Evolutionary conservation across 2,888 invertebrate species (phyloP).

Genomic region (Morinoia aosen): DNA sequence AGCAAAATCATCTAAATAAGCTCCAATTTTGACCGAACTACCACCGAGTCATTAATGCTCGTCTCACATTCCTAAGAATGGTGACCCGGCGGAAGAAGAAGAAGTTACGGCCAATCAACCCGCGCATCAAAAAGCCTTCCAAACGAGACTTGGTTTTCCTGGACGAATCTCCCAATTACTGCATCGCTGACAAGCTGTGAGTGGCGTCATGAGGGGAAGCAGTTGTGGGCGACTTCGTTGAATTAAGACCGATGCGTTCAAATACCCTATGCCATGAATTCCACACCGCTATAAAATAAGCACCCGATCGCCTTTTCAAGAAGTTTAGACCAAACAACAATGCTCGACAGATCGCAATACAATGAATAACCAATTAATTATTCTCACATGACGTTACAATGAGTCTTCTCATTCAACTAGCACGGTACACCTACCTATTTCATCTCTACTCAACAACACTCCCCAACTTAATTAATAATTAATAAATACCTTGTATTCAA

Average conservation of each 20-base stretch:
- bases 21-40: too few species aligned
- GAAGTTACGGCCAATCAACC: conserved; percentile 79
- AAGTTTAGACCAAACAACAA: background rate
- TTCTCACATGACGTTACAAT: too few species aligned
- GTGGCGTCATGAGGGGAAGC: conserved; percentile 70
- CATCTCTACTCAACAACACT: too few species aligned
- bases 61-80: conserved; percentile 49
- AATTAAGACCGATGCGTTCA: background rate
- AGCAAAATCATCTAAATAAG: too few species aligned
- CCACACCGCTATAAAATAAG: background rate
- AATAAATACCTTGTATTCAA: too few species aligned
- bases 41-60: background rate
- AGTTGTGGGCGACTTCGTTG: background rate
- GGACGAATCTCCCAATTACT: conserved; percentile 92
- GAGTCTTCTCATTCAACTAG: too few species aligned
- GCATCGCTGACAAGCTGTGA: conserved; percentile 87
- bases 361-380: too few species aligned
- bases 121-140: conserved; percentile 87
- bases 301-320: background rate
- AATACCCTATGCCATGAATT: background rate
- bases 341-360: too few species aligned
- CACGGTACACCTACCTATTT: too few species aligned
- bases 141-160: conserved; percentile 91
- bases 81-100: conserved; percentile 76
- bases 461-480: too few species aligned